phyloP scores from a whole-genome alignment of 37 sponge, comb jelly and placozoan genomes.

The Lycopodina hypogea region DNA sequence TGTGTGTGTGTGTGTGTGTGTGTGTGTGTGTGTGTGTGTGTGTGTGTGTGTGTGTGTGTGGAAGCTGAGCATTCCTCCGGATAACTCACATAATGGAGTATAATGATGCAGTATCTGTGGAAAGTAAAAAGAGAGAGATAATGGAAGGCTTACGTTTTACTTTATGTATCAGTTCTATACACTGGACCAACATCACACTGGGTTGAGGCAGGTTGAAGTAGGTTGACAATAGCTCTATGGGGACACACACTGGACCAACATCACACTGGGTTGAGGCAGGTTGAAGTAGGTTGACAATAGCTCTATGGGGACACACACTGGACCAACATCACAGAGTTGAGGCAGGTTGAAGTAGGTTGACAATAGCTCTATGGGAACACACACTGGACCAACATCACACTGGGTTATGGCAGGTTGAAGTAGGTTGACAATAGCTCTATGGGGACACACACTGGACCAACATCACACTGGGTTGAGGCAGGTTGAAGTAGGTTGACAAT shows the following conservation, averaged over 20 bases:
- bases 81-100: slow-evolving; percentile 54
- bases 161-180: neutral
- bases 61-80: neutral
- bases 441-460: too few species aligned
- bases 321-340: neutral
- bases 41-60: slow-evolving; percentile 21
- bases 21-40: slow-evolving; percentile 21
- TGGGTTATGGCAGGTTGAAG: too few species aligned
- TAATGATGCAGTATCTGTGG: slow-evolving; percentile 56
- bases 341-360: neutral
- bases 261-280: too few species aligned
- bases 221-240: too few species aligned
- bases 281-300: too few species aligned
- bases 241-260: too few species aligned
- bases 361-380: too few species aligned
- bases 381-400: too few species aligned
- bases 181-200: neutral
- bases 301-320: too few species aligned
- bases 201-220: neutral
- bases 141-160: neutral
- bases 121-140: neutral
- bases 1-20: slow-evolving; percentile 26
- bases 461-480: neutral
- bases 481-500: neutral
- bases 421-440: too few species aligned